Conservation (phyloP, 2,113 vertebrate species). For the Megaptera novaeangliae region DNA sequence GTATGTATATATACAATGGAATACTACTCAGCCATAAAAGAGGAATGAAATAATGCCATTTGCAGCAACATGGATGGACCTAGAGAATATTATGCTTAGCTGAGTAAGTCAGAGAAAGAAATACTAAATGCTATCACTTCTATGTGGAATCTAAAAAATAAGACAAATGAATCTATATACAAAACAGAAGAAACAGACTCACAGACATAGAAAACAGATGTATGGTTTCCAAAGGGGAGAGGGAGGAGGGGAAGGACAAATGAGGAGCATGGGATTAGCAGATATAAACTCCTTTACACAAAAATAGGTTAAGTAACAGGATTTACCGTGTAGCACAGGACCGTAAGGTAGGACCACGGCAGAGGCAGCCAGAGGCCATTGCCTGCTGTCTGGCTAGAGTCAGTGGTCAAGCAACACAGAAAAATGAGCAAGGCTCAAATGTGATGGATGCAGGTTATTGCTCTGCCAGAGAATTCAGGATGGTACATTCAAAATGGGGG, state of each 20-base stretch:
- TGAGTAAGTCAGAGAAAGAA: background rate
- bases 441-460: accelerated
- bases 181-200: background rate
- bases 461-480: background rate
- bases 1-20: background rate
- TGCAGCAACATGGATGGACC: background rate
- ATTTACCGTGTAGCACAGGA: background rate
- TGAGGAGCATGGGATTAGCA: background rate
- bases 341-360: background rate
- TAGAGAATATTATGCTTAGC: background rate
- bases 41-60: background rate
- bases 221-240: background rate
- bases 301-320: background rate
- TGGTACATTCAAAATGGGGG: accelerated
- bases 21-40: background rate
- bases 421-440: background rate
- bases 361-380: background rate
- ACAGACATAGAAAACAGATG: background rate
- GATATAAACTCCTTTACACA: background rate
- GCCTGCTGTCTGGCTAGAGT: background rate
- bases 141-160: background rate
- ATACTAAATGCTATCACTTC: background rate
- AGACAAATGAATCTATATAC: background rate
- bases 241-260: background rate
- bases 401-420: background rate